Evolutionary conservation across 2,888 invertebrate species (phyloP).

Genomic region (Rotaria sp.): DNA sequence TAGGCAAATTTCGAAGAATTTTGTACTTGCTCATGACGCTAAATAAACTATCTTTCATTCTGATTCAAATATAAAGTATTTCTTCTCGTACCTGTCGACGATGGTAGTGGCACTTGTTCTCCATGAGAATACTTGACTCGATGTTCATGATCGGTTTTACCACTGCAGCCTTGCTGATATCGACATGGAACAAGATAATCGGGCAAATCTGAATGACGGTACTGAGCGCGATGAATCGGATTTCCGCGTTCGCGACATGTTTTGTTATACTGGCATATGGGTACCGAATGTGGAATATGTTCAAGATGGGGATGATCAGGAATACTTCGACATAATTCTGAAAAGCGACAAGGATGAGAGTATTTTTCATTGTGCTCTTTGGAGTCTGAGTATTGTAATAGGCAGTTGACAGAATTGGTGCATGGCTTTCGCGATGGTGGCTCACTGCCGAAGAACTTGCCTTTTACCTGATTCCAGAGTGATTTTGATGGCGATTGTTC

Average conservation of each 20-base stretch:
- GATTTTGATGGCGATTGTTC: not conserved
- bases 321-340: not conserved
- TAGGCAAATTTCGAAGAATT: no score
- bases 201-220: not conserved
- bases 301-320: not conserved
- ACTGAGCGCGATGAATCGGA: not conserved
- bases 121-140: not conserved
- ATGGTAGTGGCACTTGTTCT: not conserved
- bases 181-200: not conserved
- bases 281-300: not conserved
- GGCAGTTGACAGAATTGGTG: not conserved
- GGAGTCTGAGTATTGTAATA: not conserved
- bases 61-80: no score
- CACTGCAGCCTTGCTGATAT: not conserved
- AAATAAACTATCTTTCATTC: no score
- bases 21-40: no score
- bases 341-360: not conserved
- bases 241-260: not conserved
- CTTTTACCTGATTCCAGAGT: no score
- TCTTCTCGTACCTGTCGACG: not conserved
- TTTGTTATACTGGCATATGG: not conserved
- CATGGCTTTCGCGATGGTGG: not conserved
- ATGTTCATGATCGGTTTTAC: not conserved
- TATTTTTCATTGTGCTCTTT: not conserved
- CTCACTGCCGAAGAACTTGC: no score